phyloP scores from a whole-genome alignment of 1,140 invertebrate genomes.

The Zelostemma sp. region DNA sequence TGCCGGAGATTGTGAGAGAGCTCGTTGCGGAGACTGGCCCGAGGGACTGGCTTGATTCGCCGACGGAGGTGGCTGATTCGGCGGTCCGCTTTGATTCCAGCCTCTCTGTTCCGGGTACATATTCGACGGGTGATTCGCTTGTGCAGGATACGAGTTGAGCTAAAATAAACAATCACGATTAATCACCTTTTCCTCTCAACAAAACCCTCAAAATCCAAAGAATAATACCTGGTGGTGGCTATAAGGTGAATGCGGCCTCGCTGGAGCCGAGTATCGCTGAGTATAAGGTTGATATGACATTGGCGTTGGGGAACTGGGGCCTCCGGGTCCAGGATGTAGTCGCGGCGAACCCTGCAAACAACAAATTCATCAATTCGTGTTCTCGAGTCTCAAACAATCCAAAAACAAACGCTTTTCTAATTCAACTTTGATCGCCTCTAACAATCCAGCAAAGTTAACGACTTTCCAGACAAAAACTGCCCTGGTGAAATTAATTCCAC shows the following conservation, averaged over 20 bases:
- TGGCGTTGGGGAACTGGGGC: slow-evolving; percentile 65
- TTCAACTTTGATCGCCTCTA: too few relatives aligned
- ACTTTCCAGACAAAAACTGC: too few relatives aligned
- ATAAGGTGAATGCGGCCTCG: slow-evolving; percentile 70
- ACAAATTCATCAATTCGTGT: slow-evolving; percentile 5
- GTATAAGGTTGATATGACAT: slow-evolving; percentile 68
- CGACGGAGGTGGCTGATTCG: slow-evolving; percentile 63
- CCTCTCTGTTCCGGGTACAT: slow-evolving; percentile 67
- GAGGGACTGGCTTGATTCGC: slow-evolving; percentile 66
- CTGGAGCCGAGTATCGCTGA: slow-evolving; percentile 66
- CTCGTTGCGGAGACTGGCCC: slow-evolving; percentile 66
- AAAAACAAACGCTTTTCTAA: too few relatives aligned
- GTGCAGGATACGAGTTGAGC: slow-evolving; percentile 65
- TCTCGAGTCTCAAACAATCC: not conserved
- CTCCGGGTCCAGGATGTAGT: slow-evolving; percentile 65
- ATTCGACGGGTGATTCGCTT: slow-evolving; percentile 63
- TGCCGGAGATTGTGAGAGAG: slow-evolving; percentile 68
- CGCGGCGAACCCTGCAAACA: slow-evolving; percentile 64
- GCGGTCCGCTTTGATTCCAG: slow-evolving; percentile 65
- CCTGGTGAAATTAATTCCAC: too few relatives aligned
- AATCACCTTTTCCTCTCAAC: too few relatives aligned
- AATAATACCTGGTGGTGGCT: slow-evolving; percentile 68
- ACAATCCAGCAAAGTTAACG: too few relatives aligned
- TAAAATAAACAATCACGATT: slow-evolving; percentile 47
- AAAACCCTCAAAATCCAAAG: too few relatives aligned